Conservation (phyloP, 2,113 vertebrate genomes). For the Condylura cristata region DNA sequence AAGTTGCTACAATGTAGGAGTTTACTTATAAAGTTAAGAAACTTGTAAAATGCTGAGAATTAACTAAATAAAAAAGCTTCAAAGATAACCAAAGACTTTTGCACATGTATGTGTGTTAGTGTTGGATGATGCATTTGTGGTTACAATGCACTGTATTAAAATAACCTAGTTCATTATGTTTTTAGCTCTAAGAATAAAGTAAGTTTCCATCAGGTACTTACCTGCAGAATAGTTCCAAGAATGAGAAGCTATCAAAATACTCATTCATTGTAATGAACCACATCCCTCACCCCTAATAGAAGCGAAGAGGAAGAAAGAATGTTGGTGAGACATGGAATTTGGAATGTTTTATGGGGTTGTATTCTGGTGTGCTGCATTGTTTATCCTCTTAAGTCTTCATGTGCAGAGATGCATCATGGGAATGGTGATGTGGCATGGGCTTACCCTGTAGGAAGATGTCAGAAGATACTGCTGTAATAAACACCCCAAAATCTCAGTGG, state of each 20-base stretch:
- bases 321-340: constrained; percentile 56
- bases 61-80: constrained; percentile 28
- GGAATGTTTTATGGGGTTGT: constrained; percentile 65
- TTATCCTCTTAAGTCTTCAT: constrained; percentile 10
- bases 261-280: constrained; percentile 74
- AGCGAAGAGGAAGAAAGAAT: constrained; percentile 75
- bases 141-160: constrained; percentile 62
- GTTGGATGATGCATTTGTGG: constrained; percentile 42
- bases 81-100: constrained; percentile 48
- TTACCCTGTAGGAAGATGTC: background rate
- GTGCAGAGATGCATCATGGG: constrained; percentile 59
- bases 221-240: constrained; percentile 74
- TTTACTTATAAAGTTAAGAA: constrained; percentile 38
- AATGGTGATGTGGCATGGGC: background rate
- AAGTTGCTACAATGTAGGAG: background rate
- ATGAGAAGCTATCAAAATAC: constrained; percentile 74
- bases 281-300: constrained; percentile 62
- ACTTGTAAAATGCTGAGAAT: constrained; percentile 19
- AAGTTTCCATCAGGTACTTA: constrained; percentile 53
- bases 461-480: background rate
- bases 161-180: constrained; percentile 46
- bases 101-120: background rate
- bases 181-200: constrained; percentile 22
- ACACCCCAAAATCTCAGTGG: constrained; percentile 23
- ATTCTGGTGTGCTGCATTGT: constrained; percentile 63